A percentile compares a stretch with the other conserved stretches of the same genome.
Evolutionary conservation across 2,888 invertebrate genomes (phyloP).

Genomic region (Eubasilissa splendida): DNA sequence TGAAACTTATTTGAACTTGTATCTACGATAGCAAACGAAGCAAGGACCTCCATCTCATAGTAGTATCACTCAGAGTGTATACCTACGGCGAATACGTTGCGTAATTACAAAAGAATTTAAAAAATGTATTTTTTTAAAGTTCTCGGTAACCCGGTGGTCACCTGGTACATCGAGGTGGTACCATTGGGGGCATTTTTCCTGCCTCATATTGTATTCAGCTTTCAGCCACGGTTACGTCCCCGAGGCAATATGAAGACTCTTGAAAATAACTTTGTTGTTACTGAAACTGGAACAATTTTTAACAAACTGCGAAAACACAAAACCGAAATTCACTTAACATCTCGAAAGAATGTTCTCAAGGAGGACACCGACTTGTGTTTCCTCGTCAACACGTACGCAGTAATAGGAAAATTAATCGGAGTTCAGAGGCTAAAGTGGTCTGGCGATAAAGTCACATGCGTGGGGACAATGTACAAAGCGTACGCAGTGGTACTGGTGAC

Average conservation of each 20-base stretch:
- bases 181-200: too few relatives aligned
- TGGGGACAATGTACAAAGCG: constrained; percentile 26
- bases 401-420: constrained; percentile 33
- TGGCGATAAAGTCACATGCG: background rate
- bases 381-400: constrained; percentile 8
- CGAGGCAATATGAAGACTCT: constrained; percentile 1
- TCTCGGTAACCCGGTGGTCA: too few relatives aligned
- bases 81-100: too few relatives aligned
- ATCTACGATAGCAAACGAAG: too few relatives aligned
- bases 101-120: too few relatives aligned
- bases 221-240: background rate
- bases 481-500: constrained; percentile 21
- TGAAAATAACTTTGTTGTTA: background rate
- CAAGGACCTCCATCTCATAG: too few relatives aligned
- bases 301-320: background rate
- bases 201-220: background rate
- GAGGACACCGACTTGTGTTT: constrained; percentile 5
- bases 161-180: too few relatives aligned
- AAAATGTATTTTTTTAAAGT: too few relatives aligned
- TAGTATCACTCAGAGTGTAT: too few relatives aligned
- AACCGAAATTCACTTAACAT: background rate
- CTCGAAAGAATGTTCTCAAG: background rate
- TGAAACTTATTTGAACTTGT: too few relatives aligned
- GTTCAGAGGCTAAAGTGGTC: constrained; percentile 23
- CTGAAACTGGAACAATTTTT: background rate